Base-by-base conservation (phyloP, 2,888 invertebrate genomes). In the Conistra vaccinii region DNA sequence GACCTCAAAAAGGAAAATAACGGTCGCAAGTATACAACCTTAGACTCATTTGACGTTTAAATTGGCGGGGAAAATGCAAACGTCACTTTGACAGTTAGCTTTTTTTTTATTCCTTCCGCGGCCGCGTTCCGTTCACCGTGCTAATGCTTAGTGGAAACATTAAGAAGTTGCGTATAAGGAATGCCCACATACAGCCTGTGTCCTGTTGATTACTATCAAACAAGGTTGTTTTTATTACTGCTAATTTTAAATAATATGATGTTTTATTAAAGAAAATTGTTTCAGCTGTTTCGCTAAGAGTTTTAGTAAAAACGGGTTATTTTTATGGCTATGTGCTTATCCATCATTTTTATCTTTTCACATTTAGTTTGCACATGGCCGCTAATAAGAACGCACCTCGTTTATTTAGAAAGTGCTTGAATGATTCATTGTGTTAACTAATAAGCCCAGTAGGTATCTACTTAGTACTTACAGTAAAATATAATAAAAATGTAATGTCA, bases 11-110 rank as follows among this genome's bases (percentile, higher is more conserved):
- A 73, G 78, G 84, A 63, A 76, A 76, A 66, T 86, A 83, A 72
- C 74, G 57, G 76, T 60, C 48, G 17, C 32, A 58, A 62, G 10
- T 45, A 51, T 10, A 57, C 66, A 68, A 58, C 70, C 65, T 57
- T 53, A 82, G 63, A 66, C 76, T 69, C 79, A 58, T 76, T 80
- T 87, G 87, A 83, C 76, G 87, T 85, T 78, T 78, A 87, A 81
- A 80, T 84, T 72, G 84, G 86, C 84, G 87, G 82, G 80, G 65
- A 87, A 86, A 87, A 85, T 85, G 84, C 80, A 87, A 87, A 87
- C 86, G 78, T 87, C 86, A 87, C 76, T 80, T 85, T 87, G 86
- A 87, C 87, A 85, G 84, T 87, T 85, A 78, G 42, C 72, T 84
- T 87, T 87, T 86, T 84, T 87, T 72, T 70, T 26, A 9, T 69